A percentile compares a stretch with the other conserved stretches of the same genome.
phyloP scores from a whole-genome alignment of 2,888 invertebrate genomes.

The Eristalinus sepulchralis region DNA sequence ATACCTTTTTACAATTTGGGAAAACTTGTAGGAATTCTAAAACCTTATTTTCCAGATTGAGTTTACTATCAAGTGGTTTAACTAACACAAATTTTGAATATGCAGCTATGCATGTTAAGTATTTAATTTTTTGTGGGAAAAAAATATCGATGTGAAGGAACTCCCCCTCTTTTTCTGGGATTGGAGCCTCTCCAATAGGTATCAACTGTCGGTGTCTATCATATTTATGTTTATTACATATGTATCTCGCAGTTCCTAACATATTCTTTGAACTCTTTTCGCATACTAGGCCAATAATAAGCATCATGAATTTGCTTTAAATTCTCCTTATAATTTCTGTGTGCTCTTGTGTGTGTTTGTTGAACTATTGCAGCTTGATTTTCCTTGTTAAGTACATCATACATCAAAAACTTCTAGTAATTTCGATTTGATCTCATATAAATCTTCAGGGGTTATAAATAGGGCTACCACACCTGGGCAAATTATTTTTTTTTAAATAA shows the following conservation, averaged over 20 bases:
- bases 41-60: constrained; percentile 45
- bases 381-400: constrained; percentile 18
- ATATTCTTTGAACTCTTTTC: constrained; percentile 25
- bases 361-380: constrained; percentile 7
- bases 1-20: constrained; percentile 33
- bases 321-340: constrained; percentile 25
- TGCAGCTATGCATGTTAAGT: not conserved
- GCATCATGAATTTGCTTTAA: constrained; percentile 21
- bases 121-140: not conserved
- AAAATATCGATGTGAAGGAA: too few relatives aligned
- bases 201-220: not conserved
- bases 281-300: constrained; percentile 42
- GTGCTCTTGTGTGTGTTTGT: constrained; percentile 13
- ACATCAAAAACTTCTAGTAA: too few relatives aligned
- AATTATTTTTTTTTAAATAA: constrained; percentile 24
- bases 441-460: not conserved
- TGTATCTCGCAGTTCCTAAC: constrained; percentile 9
- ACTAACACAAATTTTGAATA: constrained; percentile 58
- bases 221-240: constrained; percentile 29
- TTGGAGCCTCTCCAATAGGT: too few relatives aligned
- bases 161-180: too few relatives aligned
- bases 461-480: constrained; percentile 24
- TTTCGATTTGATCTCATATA: not conserved
- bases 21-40: constrained; percentile 47
- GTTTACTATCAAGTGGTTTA: constrained; percentile 47